Conservation (phyloP, 2,113 vertebrate genomes). For the Pristiophorus japonicus region DNA sequence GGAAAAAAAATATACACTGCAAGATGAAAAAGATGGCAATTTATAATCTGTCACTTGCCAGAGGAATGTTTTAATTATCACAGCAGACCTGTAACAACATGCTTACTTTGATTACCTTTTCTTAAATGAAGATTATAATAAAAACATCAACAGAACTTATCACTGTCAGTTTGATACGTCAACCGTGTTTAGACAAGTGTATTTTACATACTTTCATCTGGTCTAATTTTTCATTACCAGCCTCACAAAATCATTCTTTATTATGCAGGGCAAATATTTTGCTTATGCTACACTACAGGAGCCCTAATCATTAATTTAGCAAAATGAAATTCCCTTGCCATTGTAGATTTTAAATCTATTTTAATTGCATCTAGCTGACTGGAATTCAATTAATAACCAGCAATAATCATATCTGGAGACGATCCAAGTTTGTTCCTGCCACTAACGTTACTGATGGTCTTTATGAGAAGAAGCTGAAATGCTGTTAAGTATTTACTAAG, state of each 20-base stretch:
- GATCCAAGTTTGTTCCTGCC: conserved; percentile 31
- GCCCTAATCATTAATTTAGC: conserved; percentile 35
- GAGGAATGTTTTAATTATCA: conserved; percentile 33
- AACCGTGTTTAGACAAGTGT: conserved; percentile 35
- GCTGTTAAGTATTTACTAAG: conserved; percentile 29
- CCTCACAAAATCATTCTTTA: conserved; percentile 31
- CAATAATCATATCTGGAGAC: conserved; percentile 35
- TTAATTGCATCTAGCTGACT: conserved; percentile 37
- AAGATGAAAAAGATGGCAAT: conserved; percentile 23
- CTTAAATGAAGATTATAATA: conserved; percentile 33
- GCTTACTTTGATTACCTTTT: conserved; percentile 31
- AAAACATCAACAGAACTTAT: conserved; percentile 36
- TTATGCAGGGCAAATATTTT: conserved; percentile 38
- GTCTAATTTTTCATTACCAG: conserved; percentile 35
- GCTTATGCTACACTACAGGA: conserved; percentile 37
- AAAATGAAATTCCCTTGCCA: conserved; percentile 38
- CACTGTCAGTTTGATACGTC: conserved; percentile 31
- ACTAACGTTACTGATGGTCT: conserved; percentile 31
- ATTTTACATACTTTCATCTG: conserved; percentile 35
- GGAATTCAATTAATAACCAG: conserved; percentile 37
- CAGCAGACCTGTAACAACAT: not conserved
- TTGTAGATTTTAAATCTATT: conserved; percentile 38
- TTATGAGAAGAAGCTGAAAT: conserved; percentile 25
- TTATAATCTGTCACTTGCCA: conserved; percentile 32
- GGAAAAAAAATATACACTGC: not conserved